These are phyloP conservation scores for Harpagus bidentatus DNA, from an alignment of 2,113 vertebrate genomes.

Conservation along the genomic window DNA sequence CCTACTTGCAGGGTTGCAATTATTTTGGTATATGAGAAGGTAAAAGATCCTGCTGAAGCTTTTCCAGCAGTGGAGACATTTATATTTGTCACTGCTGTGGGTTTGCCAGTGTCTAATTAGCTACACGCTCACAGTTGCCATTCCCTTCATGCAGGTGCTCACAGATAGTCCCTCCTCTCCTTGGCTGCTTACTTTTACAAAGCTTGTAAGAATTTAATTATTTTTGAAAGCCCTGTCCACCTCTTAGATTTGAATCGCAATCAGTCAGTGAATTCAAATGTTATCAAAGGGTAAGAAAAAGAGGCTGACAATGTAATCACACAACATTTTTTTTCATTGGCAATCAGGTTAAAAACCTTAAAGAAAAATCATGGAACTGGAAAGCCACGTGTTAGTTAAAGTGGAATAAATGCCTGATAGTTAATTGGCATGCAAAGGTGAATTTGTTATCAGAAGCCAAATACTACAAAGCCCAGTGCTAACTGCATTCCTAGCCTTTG, in stretches of 20 bases:
- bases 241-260: background rate
- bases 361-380: background rate
- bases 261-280: background rate
- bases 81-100: background rate
- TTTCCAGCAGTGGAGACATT: background rate
- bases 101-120: background rate
- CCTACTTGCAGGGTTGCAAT: background rate
- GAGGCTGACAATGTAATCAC: background rate
- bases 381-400: background rate
- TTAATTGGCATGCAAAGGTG: background rate
- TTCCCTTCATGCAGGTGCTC: background rate
- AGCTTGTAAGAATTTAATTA: background rate
- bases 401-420: background rate
- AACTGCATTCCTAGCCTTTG: background rate
- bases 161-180: background rate
- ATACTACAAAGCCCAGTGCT: background rate
- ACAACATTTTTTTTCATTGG: background rate
- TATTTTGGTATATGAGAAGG: background rate
- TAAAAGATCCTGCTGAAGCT: background rate
- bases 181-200: background rate
- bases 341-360: background rate
- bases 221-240: background rate
- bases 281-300: background rate
- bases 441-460: background rate
- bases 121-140: background rate